Evolutionary conservation across 2,797 vertebrate species (phyloP).

Genomic region (Pseudomugil tenellus): DNA sequence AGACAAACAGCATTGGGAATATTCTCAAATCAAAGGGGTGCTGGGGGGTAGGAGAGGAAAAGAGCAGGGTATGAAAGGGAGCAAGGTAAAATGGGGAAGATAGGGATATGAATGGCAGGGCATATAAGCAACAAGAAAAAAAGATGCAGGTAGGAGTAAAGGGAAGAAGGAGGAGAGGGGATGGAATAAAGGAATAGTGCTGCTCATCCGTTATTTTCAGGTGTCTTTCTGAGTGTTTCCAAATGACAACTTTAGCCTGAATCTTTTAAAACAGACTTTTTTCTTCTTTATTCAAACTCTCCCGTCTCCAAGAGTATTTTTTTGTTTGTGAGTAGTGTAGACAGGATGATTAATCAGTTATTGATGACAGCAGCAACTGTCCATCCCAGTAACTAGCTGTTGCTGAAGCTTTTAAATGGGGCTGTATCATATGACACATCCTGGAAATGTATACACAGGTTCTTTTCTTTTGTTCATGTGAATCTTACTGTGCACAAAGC

Average conservation of each 20-base stretch:
- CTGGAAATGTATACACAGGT: background rate
- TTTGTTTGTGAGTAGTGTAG: background rate
- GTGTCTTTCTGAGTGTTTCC: background rate
- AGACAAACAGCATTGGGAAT: slow-evolving; percentile 35
- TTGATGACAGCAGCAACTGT: background rate
- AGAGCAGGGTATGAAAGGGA: slow-evolving; percentile 3
- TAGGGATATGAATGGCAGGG: slow-evolving; percentile 14
- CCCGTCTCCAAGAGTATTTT: no score
- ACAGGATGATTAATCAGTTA: background rate
- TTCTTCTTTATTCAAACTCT: background rate
- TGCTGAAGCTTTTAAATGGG: background rate
- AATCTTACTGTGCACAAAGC: background rate
- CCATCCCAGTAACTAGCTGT: background rate
- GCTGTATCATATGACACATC: background rate
- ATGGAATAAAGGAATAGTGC: background rate
- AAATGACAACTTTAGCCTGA: background rate
- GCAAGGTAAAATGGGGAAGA: slow-evolving; percentile 25
- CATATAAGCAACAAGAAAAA: background rate
- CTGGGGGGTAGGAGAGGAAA: slow-evolving; percentile 24
- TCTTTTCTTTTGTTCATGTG: background rate
- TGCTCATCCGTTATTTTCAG: background rate
- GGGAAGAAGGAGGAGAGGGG: background rate
- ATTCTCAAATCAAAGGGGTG: slow-evolving; percentile 39
- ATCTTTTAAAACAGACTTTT: background rate
- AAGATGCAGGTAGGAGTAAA: background rate